A percentile compares a stretch with the other conserved stretches of the same genome.
Conservation (phyloP, 2,797 vertebrate species). For the Heterohyrax brucei region DNA sequence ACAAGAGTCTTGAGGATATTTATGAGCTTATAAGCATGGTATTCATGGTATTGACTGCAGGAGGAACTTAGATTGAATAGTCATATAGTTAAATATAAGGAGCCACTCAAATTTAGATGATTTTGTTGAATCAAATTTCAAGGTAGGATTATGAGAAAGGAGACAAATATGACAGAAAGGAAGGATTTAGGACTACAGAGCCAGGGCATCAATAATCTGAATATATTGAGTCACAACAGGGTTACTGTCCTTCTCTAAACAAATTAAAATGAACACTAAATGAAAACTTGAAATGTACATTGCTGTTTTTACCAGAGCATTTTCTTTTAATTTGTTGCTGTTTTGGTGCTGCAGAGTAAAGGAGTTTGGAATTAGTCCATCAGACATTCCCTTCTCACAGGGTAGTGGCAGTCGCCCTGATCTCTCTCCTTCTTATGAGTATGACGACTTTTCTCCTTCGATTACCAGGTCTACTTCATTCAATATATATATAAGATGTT, state of each 20-base stretch:
- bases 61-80: constrained; percentile 21
- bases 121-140: constrained; percentile 39
- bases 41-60: constrained; percentile 46
- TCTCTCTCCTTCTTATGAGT: constrained; percentile 97
- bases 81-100: constrained; percentile 33
- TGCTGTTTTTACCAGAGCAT: constrained; percentile 89
- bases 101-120: constrained; percentile 38
- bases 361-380: constrained; percentile 99
- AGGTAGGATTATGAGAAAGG: constrained; percentile 33
- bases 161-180: not conserved
- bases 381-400: constrained; percentile 98
- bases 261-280: constrained; percentile 66
- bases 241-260: constrained; percentile 57
- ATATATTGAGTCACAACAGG: constrained; percentile 10
- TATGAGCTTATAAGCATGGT: constrained; percentile 54
- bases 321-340: constrained; percentile 92
- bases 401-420: constrained; percentile 95
- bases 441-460: constrained; percentile 95
- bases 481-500: constrained; percentile 88
- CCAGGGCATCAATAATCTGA: constrained; percentile 3
- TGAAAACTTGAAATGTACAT: constrained; percentile 77
- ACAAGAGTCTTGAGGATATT: not conserved
- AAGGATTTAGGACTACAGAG: not conserved
- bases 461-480: constrained; percentile 94
- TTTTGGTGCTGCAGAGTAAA: constrained; percentile 96